Evolutionary conservation across 2,797 vertebrate species (phyloP), one percentile per base, ranked within the genome.

Genomic region (Columba guinea): DNA sequence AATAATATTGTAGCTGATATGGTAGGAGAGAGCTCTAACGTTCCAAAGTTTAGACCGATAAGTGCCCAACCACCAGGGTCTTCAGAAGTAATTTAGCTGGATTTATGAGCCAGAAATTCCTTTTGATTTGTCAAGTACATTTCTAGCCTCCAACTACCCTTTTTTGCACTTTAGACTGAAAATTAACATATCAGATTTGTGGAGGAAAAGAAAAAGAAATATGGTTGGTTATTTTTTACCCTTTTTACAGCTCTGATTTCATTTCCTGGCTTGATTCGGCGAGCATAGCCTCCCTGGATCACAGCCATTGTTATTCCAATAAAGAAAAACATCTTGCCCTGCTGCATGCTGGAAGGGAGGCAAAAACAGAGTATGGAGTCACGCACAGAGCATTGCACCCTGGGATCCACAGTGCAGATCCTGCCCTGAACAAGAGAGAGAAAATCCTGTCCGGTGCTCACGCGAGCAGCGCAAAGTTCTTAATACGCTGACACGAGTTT

Each of bases 311-410:
- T 98, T 92, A 99, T 98, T 53, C 99, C 99, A 70, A 99, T 99
- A 96, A 99, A 99, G 98, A 99, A 99, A 94, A 99, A 99, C 99
- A 99, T 99, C 98, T 99, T 99, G 41, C 99, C 99, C 96, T 99
- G 99, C 95, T 99, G 98, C 98, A 99, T 99, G 94, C 99, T 99
- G 95, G 90, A 91, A 93, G 30, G 55, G 80, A 93, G 64, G 77
- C 64, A 87, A 79, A 86, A 64, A 3, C 46, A 70, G 24, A 48
- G 81, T 26, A 65, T 0, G 17, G 78, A 92, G 77, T 89, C 86
- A 94, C 3, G 3, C 87, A 92, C 3, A 7, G 53, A 91, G 39
- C 32, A 7, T 74, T 89, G 71, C 5, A 4, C 32, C 56, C 41
- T 9, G 44, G 71, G 59, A 73, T 23, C 48, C 70, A 37, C 26